Evolutionary conservation across 2,113 vertebrate genomes (phyloP).

Genomic region (Mionectes macconnelli): DNA sequence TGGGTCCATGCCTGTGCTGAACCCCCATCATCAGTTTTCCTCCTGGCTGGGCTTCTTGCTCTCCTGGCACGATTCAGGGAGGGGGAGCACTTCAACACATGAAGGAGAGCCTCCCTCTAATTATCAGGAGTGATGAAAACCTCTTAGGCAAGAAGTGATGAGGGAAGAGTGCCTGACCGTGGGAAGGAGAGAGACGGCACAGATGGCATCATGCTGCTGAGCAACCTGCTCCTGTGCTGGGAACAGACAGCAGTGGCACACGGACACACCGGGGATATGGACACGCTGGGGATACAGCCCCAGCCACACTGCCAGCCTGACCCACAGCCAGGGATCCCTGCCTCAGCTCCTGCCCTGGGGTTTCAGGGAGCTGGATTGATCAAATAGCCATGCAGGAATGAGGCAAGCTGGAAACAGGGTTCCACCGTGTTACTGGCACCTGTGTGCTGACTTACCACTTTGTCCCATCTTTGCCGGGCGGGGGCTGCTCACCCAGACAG

Average conservation of each 20-base stretch:
- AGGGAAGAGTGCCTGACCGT: slow-evolving; percentile 63
- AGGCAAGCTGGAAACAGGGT: not conserved
- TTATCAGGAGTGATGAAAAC: slow-evolving; percentile 64
- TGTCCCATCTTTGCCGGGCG: not conserved
- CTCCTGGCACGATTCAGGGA: not conserved
- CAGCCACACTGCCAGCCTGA: not conserved
- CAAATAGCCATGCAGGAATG: rapidly evolving
- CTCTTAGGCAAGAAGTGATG: slow-evolving; percentile 59
- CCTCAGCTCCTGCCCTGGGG: not conserved
- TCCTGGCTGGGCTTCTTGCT: not conserved
- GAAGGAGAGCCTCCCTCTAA: slow-evolving; percentile 38
- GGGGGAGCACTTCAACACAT: not conserved
- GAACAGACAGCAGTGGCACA: slow-evolving; percentile 22
- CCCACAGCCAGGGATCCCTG: not conserved
- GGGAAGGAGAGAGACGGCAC: slow-evolving; percentile 67
- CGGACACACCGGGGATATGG: not conserved
- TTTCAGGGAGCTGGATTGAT: not conserved
- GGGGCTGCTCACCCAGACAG: not conserved
- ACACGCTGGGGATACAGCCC: not conserved
- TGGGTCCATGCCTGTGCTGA: not conserved
- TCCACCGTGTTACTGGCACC: not conserved
- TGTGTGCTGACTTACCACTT: rapidly evolving
- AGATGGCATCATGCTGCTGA: slow-evolving; percentile 65
- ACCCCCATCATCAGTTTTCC: not conserved
- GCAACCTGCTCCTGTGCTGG: slow-evolving; percentile 26